phyloP scores from a whole-genome alignment of 2,113 vertebrate genomes.

The Corythoichthys haematopterus region DNA sequence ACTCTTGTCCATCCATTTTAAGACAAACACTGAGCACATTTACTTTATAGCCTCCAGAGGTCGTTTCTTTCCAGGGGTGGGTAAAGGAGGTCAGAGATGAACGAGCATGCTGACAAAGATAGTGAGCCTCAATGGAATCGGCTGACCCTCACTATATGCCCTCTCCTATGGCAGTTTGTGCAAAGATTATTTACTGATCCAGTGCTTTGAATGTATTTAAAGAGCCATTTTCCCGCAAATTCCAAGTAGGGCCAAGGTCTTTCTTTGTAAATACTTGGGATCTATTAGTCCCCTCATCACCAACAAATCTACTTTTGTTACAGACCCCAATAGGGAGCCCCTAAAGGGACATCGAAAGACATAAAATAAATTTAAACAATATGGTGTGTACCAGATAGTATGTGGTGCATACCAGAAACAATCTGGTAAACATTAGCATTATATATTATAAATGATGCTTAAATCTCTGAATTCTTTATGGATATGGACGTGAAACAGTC shows the following conservation, averaged over 20 bases:
- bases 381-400: too few species aligned
- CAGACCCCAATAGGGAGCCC: conserved; percentile 25
- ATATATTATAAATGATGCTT: too few species aligned
- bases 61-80: conserved; percentile 2
- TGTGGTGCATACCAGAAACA: too few species aligned
- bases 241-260: conserved; percentile 22
- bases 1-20: conserved; percentile 1
- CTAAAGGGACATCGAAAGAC: too few species aligned
- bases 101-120: conserved; percentile 30
- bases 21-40: background rate
- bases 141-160: conserved; percentile 6
- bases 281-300: conserved; percentile 39
- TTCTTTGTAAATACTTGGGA: conserved; percentile 19
- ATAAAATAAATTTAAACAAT: too few species aligned
- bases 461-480: too few species aligned
- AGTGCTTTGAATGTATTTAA: conserved; percentile 19
- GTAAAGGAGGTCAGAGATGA: conserved; percentile 14
- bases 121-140: conserved; percentile 23
- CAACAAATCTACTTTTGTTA: conserved; percentile 31
- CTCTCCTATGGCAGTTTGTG: conserved; percentile 3
- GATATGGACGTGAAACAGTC: too few species aligned
- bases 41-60: conserved; percentile 11
- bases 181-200: conserved; percentile 3
- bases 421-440: too few species aligned
- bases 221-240: conserved; percentile 31